Evolutionary conservation across 2,113 vertebrate genomes (phyloP).

Genomic region (Macquaria ambigua): DNA sequence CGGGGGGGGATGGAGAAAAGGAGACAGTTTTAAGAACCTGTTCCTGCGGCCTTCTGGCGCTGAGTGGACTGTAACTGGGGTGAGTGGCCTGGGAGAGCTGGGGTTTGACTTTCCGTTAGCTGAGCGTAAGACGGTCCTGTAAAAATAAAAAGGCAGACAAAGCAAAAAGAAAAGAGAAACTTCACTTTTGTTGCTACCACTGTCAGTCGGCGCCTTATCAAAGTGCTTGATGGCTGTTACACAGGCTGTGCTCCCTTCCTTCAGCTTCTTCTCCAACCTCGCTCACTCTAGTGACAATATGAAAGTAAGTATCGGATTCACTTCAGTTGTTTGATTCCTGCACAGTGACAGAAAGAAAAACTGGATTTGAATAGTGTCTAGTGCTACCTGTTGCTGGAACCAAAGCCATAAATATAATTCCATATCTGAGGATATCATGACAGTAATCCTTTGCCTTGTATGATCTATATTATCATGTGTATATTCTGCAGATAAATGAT

Average conservation of each 20-base stretch:
- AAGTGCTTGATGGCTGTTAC: constrained; percentile 80
- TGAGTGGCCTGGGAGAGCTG: constrained; percentile 11
- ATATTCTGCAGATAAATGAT: neutral
- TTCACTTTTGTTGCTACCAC: neutral
- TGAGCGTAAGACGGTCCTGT: constrained; percentile 17
- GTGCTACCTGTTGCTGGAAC: neutral
- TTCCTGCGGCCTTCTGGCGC: constrained; percentile 32
- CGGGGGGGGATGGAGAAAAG: constrained; percentile 54
- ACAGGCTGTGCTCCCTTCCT: constrained; percentile 81
- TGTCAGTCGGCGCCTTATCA: constrained; percentile 14
- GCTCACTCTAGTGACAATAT: constrained; percentile 70
- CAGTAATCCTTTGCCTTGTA: neutral
- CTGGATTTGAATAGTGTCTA: neutral
- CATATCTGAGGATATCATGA: neutral
- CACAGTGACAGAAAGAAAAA: neutral
- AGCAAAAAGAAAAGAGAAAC: neutral
- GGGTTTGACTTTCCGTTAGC: constrained; percentile 14
- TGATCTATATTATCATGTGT: neutral
- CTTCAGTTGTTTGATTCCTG: neutral
- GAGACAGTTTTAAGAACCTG: constrained; percentile 31
- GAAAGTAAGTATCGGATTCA: constrained; percentile 75
- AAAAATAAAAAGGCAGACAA: neutral
- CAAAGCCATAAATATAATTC: neutral
- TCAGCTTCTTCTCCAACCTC: constrained; percentile 83
- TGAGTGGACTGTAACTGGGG: constrained; percentile 44